These are phyloP conservation scores for Calyptomena viridis DNA, from an alignment of 2,113 vertebrate genomes.

Conservation along the genomic window DNA sequence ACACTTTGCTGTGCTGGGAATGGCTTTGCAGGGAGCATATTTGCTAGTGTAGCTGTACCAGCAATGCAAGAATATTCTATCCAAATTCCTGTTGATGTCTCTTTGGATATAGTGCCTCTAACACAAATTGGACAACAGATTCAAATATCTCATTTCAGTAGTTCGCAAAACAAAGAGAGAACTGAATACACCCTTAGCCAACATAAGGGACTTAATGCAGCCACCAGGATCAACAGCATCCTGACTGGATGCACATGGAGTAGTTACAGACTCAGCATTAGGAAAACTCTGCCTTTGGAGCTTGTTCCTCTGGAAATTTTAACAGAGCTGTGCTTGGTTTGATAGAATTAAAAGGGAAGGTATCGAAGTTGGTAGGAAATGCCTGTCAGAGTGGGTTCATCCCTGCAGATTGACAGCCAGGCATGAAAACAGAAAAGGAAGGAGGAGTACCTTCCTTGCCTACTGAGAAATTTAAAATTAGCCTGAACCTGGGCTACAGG, in stretches of 20 bases:
- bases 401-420: not conserved
- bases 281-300: not conserved
- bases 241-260: accelerated
- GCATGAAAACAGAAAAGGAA: not conserved
- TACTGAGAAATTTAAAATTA: not conserved
- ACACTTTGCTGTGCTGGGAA: not conserved
- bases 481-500: not conserved
- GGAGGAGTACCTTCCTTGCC: not conserved
- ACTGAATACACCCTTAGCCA: not conserved
- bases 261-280: accelerated
- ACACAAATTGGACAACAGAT: not conserved
- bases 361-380: not conserved
- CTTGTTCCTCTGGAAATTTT: not conserved
- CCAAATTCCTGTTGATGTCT: not conserved
- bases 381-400: not conserved
- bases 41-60: not conserved
- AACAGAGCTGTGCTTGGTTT: not conserved
- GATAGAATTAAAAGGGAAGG: not conserved
- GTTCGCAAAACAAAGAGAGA: not conserved
- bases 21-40: not conserved
- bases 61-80: not conserved
- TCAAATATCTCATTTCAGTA: not conserved
- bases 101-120: not conserved
- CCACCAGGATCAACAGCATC: accelerated
- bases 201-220: not conserved